Evolutionary conservation across 2,888 invertebrate species (phyloP).

Genomic region (Ennomos erosarius): DNA sequence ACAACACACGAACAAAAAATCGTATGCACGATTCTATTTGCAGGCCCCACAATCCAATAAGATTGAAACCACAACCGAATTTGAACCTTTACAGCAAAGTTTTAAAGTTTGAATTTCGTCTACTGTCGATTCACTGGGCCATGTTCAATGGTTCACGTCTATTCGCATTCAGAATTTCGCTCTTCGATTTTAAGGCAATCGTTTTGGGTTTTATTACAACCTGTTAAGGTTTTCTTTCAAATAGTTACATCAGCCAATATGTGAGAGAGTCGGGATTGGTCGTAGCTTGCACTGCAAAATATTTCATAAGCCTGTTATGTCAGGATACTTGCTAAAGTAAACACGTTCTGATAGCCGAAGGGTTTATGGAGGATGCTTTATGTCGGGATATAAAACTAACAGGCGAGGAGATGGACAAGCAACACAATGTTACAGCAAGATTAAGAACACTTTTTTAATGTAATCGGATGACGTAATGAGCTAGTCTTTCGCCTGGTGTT

Average conservation of each 20-base stretch:
- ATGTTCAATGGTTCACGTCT: constrained; percentile 2
- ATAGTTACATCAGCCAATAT: constrained; percentile 3
- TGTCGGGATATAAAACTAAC: constrained; percentile 4
- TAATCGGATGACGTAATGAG: too few species aligned
- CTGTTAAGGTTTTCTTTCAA: constrained; percentile 7
- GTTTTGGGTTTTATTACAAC: constrained; percentile 29
- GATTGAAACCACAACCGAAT: constrained; percentile 26
- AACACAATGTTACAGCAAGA: not conserved
- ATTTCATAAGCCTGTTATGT: constrained; percentile 45
- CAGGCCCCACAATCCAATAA: constrained; percentile 50
- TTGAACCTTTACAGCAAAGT: constrained; percentile 33
- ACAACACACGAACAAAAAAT: constrained; percentile 48
- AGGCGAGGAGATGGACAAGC: not conserved
- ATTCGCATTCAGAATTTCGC: constrained; percentile 5
- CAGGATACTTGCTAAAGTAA: constrained; percentile 5
- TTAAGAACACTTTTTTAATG: too few species aligned
- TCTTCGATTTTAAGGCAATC: constrained; percentile 2
- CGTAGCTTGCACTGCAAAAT: constrained; percentile 47
- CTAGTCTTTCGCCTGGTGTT: too few species aligned
- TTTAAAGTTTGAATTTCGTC: constrained; percentile 11
- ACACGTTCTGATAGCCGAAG: constrained; percentile 4
- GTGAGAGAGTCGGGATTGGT: not conserved
- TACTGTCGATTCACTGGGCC: constrained; percentile 1
- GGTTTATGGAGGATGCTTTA: constrained; percentile 11
- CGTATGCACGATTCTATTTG: constrained; percentile 46